Conservation (phyloP, 1,140 invertebrate genomes). For the Atta texana region DNA sequence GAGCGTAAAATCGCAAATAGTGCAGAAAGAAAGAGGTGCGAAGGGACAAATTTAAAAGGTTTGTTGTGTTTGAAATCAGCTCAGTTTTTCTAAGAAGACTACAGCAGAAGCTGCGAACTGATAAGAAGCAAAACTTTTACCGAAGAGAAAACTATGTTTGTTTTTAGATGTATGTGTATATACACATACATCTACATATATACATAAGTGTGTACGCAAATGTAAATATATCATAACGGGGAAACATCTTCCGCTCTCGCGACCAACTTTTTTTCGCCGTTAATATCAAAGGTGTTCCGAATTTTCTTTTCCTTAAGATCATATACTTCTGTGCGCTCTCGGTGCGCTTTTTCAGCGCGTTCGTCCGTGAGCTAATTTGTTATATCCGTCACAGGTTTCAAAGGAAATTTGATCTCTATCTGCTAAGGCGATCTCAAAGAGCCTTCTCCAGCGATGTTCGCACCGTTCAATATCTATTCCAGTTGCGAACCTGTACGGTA, state of each 20-base stretch:
- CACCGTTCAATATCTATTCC: background rate
- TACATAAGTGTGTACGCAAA: background rate
- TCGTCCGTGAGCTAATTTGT: conserved; percentile 36
- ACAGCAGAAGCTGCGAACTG: background rate
- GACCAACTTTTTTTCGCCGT: conserved; percentile 29
- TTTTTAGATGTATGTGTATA: background rate
- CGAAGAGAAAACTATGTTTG: background rate
- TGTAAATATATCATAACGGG: conserved; percentile 1
- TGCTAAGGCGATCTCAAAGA: background rate
- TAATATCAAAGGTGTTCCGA: background rate
- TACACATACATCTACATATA: background rate
- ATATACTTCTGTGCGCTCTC: background rate
- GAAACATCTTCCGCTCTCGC: conserved; percentile 30
- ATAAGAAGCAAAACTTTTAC: conserved; percentile 1
- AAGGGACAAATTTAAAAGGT: conserved; percentile 27
- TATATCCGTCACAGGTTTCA: conserved; percentile 12
- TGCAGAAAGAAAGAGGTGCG: background rate
- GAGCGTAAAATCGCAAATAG: conserved; percentile 20
- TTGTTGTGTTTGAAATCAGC: conserved; percentile 4
- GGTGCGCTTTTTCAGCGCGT: conserved; percentile 2
- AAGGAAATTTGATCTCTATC: conserved; percentile 46
- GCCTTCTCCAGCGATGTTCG: background rate
- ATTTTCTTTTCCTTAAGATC: background rate
- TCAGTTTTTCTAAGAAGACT: background rate
- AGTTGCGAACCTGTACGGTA: background rate